These are phyloP conservation scores for Pachycephus smyrnensis DNA, from an alignment of 2,888 invertebrate genomes.

Conservation along the genomic window DNA sequence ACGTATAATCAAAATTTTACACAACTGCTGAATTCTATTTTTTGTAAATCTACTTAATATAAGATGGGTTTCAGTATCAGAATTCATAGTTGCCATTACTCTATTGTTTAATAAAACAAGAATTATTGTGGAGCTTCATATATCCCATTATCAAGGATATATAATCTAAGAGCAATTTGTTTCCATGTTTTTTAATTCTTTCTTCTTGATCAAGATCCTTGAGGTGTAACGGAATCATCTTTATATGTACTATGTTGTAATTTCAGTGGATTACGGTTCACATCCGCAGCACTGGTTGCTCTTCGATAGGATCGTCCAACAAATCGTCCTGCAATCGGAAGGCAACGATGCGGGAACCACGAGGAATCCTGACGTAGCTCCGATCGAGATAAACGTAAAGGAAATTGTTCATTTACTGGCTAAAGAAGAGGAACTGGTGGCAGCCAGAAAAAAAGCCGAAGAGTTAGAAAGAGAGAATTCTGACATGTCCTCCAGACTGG, in stretches of 20 bases:
- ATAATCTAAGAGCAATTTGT: neutral
- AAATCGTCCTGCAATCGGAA: slow-evolving; percentile 87
- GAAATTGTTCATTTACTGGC: slow-evolving; percentile 91
- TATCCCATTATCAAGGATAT: neutral
- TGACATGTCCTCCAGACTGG: slow-evolving; percentile 86
- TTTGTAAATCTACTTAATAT: neutral
- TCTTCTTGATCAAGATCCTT: neutral
- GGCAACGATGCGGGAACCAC: slow-evolving; percentile 62
- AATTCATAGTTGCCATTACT: neutral
- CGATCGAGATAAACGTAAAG: slow-evolving; percentile 89
- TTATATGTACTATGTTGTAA: slow-evolving; percentile 6
- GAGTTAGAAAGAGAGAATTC: slow-evolving; percentile 90
- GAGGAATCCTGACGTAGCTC: slow-evolving; percentile 87
- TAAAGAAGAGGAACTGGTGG: slow-evolving; percentile 92
- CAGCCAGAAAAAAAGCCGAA: slow-evolving; percentile 87
- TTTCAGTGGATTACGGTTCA: slow-evolving; percentile 84
- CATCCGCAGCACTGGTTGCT: slow-evolving; percentile 94
- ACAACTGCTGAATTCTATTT: neutral
- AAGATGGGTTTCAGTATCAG: neutral
- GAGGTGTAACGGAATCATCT: neutral
- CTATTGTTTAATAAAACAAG: neutral
- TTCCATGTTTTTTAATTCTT: neutral
- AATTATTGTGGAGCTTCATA: neutral
- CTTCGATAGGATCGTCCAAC: slow-evolving; percentile 94
- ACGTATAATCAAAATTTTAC: neutral